Percentiles rank a stretch among this genome's conserved stretches.
Conservation (phyloP, 2,888 invertebrate species). For the Hemithea aestivaria region DNA sequence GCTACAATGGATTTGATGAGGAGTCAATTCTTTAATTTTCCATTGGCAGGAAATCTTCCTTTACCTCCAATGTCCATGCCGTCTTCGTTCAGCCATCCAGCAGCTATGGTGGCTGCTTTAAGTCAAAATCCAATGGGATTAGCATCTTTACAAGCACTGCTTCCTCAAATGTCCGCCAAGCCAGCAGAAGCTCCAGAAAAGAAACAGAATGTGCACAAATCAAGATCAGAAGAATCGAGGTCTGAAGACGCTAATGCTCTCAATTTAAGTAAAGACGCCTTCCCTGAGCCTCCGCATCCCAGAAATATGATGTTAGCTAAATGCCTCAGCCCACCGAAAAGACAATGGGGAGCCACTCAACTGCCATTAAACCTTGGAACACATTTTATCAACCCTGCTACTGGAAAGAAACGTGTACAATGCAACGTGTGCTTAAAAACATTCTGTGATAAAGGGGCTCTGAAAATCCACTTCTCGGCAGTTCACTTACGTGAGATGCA, state of each 20-base stretch:
- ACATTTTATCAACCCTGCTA: constrained; percentile 94
- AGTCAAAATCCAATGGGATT: constrained; percentile 81
- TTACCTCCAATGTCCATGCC: constrained; percentile 79
- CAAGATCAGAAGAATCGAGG: constrained; percentile 49
- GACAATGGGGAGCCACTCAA: constrained; percentile 87
- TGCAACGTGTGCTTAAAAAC: constrained; percentile 99
- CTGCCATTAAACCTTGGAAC: constrained; percentile 91
- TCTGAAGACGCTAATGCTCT: constrained; percentile 66
- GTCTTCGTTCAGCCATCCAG: constrained; percentile 79
- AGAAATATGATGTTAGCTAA: constrained; percentile 80
- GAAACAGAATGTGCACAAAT: constrained; percentile 57
- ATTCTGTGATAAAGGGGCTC: constrained; percentile 99
- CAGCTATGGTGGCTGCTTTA: constrained; percentile 82
- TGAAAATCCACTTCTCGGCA: constrained; percentile 99
- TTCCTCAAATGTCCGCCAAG: constrained; percentile 80
- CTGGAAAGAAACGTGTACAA: constrained; percentile 97
- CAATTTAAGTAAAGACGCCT: constrained; percentile 71
- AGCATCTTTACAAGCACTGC: constrained; percentile 81
- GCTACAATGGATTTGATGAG: constrained; percentile 81
- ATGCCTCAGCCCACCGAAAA: constrained; percentile 86
- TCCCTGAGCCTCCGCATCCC: constrained; percentile 57
- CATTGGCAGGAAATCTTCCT: constrained; percentile 77
- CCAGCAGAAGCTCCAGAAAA: constrained; percentile 59
- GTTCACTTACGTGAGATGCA: constrained; percentile 99
- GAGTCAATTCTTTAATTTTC: constrained; percentile 82